Evolutionary conservation across 2,797 vertebrate species (phyloP), one percentile per base, ranked within the genome.

Genomic region (Oreochromis mossambicus): DNA sequence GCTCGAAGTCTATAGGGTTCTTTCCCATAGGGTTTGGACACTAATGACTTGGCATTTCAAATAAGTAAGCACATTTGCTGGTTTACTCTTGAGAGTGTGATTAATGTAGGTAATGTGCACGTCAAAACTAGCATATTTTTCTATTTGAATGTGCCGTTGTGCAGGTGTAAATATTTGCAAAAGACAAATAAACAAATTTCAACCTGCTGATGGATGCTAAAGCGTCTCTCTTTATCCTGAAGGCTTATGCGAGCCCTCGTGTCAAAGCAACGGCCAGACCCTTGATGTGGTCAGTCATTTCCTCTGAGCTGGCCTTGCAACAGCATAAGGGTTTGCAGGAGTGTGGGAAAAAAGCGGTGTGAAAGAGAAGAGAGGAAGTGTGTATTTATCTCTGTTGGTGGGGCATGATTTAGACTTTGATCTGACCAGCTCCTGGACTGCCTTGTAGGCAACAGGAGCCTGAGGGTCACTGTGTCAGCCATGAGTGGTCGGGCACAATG

Each of bases 351-450:
- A 94, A 92, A 91, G 78, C 88, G 82, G 91, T 90, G 93, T 91
- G 92, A 94, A 92, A 95, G 92, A 86, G 93, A 91, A 90, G 91
- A 92, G 93, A 96, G 96, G 94, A 96, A 96, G 94, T 95, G 94
- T 94, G 93, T 96, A 96, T 96, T 96, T 96, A 96, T 96, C 95
- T 96, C 91, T 89, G 90, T 94, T 96, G 95, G 95, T 95, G 94
- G 95, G 94, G 93, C 90, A 91, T 77, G 90, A 92, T 92, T 95
- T 91, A 91, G 78, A 89, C 95, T 96, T 96, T 96, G 95, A 96
- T 97, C 94, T 90, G 70, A 87, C 79, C 86, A 82, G 87, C 88
- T 89, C 91, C 87, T 91, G 83, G 85, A 81, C 84, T 55, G 86
- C 85, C 78, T 83, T 66, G 77, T 1, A 80, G 92, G 89, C 91